Conservation (phyloP, 2,113 vertebrate genomes). For the Meleagris gallopavo region DNA sequence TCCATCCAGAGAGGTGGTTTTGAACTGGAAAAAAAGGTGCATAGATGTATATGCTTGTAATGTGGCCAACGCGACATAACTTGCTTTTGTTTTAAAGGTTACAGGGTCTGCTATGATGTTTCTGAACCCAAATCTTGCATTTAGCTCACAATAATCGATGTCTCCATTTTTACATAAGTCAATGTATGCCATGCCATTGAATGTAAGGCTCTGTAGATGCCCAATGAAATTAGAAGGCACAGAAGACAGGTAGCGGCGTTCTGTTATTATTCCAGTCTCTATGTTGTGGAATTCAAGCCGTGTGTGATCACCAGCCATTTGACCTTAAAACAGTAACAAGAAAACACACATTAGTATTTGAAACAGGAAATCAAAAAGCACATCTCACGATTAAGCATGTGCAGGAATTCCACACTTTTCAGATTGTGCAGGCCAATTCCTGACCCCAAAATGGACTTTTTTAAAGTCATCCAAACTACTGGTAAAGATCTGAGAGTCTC, state of each 20-base stretch:
- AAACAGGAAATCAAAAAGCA: neutral
- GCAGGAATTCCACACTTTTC: neutral
- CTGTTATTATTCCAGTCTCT: slow-evolving; percentile 97
- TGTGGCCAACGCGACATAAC: slow-evolving; percentile 92
- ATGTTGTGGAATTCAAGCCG: slow-evolving; percentile 99
- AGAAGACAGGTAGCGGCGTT: slow-evolving; percentile 90
- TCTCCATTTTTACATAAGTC: slow-evolving; percentile 99
- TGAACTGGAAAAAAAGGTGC: slow-evolving; percentile 99
- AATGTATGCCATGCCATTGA: slow-evolving; percentile 98
- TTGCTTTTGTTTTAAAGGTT: slow-evolving; percentile 98
- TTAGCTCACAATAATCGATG: slow-evolving; percentile 98
- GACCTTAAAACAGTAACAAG: slow-evolving; percentile 81
- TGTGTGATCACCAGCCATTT: slow-evolving; percentile 98
- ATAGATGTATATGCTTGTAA: slow-evolving; percentile 98
- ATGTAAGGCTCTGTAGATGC: slow-evolving; percentile 95
- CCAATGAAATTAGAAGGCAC: slow-evolving; percentile 98
- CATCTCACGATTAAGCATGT: neutral
- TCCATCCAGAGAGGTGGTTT: slow-evolving; percentile 96
- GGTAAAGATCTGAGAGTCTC: neutral
- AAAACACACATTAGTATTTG: slow-evolving; percentile 38
- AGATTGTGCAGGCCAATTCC: neutral
- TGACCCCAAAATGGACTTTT: neutral
- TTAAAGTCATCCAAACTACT: neutral
- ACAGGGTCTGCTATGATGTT: slow-evolving; percentile 98
- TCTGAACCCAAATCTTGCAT: slow-evolving; percentile 97